Evolutionary conservation across 2,797 vertebrate genomes (phyloP).

Genomic region (Pygocentrus nattereri): DNA sequence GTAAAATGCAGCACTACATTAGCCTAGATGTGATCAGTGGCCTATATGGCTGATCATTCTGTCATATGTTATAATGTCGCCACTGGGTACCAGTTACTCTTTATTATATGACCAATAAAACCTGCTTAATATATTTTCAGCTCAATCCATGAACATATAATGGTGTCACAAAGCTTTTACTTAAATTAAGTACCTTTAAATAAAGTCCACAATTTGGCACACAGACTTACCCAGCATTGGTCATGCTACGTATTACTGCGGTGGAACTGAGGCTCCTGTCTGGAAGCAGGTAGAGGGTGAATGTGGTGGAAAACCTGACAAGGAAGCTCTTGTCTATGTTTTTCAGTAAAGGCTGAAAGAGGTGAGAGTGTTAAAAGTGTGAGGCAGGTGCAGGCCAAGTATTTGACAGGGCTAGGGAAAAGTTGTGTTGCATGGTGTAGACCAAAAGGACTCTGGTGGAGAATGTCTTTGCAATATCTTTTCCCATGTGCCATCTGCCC

Average conservation of each 20-base stretch:
- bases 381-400: not conserved
- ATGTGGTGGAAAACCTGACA: not conserved
- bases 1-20: too few relatives aligned
- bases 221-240: not conserved
- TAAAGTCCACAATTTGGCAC: too few relatives aligned
- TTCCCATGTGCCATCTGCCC: not conserved
- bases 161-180: not conserved
- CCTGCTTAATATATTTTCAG: too few relatives aligned
- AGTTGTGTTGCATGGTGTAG: not conserved
- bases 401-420: not conserved
- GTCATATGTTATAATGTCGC: too few relatives aligned
- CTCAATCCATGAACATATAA: not conserved
- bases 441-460: not conserved
- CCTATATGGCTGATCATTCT: too few relatives aligned
- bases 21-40: too few relatives aligned
- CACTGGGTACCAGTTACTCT: too few relatives aligned
- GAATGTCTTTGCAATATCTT: not conserved
- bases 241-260: not conserved
- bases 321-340: not conserved
- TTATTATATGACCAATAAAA: too few relatives aligned
- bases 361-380: constrained; percentile 1
- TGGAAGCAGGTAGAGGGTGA: not conserved
- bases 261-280: not conserved
- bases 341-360: not conserved
- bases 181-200: not conserved